Conservation (phyloP, 2,113 vertebrate genomes). For the Scortum barcoo region DNA sequence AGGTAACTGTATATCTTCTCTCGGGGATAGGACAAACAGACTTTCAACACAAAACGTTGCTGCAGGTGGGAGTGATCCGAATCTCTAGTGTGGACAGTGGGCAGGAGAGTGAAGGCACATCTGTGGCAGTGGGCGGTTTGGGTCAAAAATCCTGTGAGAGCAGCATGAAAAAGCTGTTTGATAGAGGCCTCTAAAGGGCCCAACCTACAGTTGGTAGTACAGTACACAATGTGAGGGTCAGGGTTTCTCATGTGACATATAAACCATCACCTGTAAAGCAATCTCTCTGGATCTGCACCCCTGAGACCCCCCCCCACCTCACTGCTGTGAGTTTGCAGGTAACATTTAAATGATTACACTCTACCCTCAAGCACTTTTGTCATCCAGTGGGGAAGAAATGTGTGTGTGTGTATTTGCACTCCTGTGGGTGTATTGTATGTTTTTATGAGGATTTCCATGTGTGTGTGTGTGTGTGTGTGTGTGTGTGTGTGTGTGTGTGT, state of each 20-base stretch:
- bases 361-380: slow-evolving; percentile 70
- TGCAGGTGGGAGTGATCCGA: slow-evolving; percentile 21
- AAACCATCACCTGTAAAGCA: slow-evolving; percentile 68
- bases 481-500: slow-evolving; percentile 38
- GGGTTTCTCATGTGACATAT: slow-evolving; percentile 48
- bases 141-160: slow-evolving; percentile 12
- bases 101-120: slow-evolving; percentile 31
- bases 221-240: slow-evolving; percentile 12
- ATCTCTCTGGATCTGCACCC: slow-evolving; percentile 58
- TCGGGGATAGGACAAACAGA: slow-evolving; percentile 2
- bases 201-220: background rate
- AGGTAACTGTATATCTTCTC: slow-evolving; percentile 19
- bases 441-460: slow-evolving; percentile 33
- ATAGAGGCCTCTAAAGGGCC: slow-evolving; percentile 21
- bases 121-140: slow-evolving; percentile 25
- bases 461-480: slow-evolving; percentile 38
- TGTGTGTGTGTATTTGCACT: background rate
- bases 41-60: background rate
- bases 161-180: slow-evolving; percentile 23
- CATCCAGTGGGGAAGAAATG: slow-evolving; percentile 55
- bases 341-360: slow-evolving; percentile 76
- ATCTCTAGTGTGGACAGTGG: slow-evolving; percentile 1
- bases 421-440: slow-evolving; percentile 21
- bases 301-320: slow-evolving; percentile 24
- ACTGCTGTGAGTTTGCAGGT: slow-evolving; percentile 50